Base-by-base conservation (phyloP, 2,888 invertebrate genomes). In the Dasysyrphus tricinctus region DNA sequence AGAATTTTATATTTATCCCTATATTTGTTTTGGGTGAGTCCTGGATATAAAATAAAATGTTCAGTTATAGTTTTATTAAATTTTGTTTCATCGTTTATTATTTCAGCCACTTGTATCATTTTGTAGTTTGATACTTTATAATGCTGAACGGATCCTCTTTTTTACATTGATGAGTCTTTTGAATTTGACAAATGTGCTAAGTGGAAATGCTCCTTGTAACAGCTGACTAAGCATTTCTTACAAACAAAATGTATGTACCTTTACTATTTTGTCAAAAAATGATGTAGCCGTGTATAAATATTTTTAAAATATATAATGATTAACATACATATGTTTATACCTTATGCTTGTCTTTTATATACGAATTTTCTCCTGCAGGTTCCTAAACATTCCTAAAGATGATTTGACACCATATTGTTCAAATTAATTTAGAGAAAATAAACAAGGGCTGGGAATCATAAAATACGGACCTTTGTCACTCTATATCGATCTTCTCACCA, bases 11-110 rank as follows among this genome's bases (percentile, higher is more conserved):
- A n/a, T 24, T 0, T 88, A 2, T 57, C 77, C 1, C 12, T 80
- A 2, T 44, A 42, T 44, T 47, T 84, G 11, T 19, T 88, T 19
- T 70, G 72, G 59, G 88, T 88, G 39, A 88, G 88, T 88, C n/a
- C 16, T 12, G 2, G 4, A 24, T 12, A 24, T 16, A 2, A 29
- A 14, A 24, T 3, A 12, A 1, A 49, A n/a, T n/a, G n/a, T n/a
- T n/a, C n/a, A n/a, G n/a, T n/a, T n/a, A n/a, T n/a, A n/a, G n/a
- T n/a, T 49, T 49, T 49, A 49, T 49, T 19, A 0, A 11, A 14
- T 24, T 24, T 29, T 0, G 29, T 54, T 54, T 54, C 24, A 24
- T 24, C 24, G 47, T 37, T n/a, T 56, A 8, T 44, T 19, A 42
- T 78, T 70, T 4, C 34, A 88, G 88, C 88, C 88, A 42, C 37